These are phyloP conservation scores for Drosophila sp. DNA, from an alignment of 1,140 invertebrate species.

Conservation along the genomic window DNA sequence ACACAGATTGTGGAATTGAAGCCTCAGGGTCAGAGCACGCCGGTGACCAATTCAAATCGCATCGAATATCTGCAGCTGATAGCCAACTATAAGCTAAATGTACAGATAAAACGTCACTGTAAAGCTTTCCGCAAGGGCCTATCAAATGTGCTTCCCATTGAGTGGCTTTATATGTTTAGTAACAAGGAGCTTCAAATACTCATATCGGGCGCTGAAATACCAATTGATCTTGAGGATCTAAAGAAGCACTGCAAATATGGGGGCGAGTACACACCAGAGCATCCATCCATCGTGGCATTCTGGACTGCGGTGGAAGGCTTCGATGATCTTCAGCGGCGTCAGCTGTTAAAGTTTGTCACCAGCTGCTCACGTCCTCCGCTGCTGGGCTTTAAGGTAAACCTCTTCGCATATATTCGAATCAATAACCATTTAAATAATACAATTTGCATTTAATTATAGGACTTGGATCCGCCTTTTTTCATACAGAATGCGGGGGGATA, in stretches of 20 bases:
- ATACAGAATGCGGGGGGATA: slow-evolving; percentile 95
- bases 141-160: slow-evolving; percentile 93
- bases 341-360: slow-evolving; percentile 98
- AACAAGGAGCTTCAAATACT: slow-evolving; percentile 97
- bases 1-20: slow-evolving; percentile 95
- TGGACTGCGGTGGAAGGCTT: slow-evolving; percentile 95
- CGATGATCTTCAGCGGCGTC: slow-evolving; percentile 92
- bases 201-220: slow-evolving; percentile 96
- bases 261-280: slow-evolving; percentile 92
- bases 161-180: slow-evolving; percentile 98
- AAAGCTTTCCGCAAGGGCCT: slow-evolving; percentile 94
- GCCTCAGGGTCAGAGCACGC: slow-evolving; percentile 93
- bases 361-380: slow-evolving; percentile 98
- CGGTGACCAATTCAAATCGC: slow-evolving; percentile 95
- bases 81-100: slow-evolving; percentile 97
- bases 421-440: neutral
- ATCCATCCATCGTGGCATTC: slow-evolving; percentile 91
- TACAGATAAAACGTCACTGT: slow-evolving; percentile 95
- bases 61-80: slow-evolving; percentile 99
- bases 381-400: slow-evolving; percentile 95
- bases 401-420: neutral
- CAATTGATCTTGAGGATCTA: slow-evolving; percentile 96
- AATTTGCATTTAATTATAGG: slow-evolving; percentile 86
- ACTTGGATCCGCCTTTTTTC: slow-evolving; percentile 96
- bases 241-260: slow-evolving; percentile 92